These are phyloP conservation scores for Salpingus planirostris DNA, from an alignment of 2,888 invertebrate genomes.

Conservation along the genomic window DNA sequence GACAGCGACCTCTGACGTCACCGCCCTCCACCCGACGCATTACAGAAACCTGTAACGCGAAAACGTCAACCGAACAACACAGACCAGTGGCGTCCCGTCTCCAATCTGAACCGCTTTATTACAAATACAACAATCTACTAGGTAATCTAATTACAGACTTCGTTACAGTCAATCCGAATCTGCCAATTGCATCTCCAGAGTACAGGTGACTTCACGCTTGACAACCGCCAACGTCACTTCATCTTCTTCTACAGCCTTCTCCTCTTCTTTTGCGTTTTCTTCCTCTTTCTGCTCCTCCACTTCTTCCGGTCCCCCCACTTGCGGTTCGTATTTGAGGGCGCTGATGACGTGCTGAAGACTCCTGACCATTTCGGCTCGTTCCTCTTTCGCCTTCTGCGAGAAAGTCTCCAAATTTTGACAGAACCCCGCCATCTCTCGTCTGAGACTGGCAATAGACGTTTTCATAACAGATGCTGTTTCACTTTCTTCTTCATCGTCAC, in stretches of 20 bases:
- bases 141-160: no score
- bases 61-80: no score
- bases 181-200: constrained; percentile 40
- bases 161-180: no score
- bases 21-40: not conserved
- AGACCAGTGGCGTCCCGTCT: no score
- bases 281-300: no score
- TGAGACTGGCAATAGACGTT: constrained; percentile 7
- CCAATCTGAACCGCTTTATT: no score
- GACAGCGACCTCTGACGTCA: constrained; percentile 16
- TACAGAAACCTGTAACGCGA: not conserved
- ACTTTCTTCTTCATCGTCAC: constrained; percentile 21
- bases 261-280: not conserved
- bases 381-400: constrained; percentile 17
- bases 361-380: constrained; percentile 10
- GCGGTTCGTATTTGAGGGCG: no score
- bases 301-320: no score
- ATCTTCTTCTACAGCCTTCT: not conserved
- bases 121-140: no score
- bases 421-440: constrained; percentile 22
- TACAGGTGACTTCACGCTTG: constrained; percentile 27
- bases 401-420: constrained; percentile 23
- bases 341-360: constrained; percentile 1
- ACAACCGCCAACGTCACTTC: constrained; percentile 11
- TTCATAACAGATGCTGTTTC: constrained; percentile 2